These are phyloP conservation scores for Diplosoma virens DNA, from an alignment of 23 tunicate species.

Conservation along the genomic window DNA sequence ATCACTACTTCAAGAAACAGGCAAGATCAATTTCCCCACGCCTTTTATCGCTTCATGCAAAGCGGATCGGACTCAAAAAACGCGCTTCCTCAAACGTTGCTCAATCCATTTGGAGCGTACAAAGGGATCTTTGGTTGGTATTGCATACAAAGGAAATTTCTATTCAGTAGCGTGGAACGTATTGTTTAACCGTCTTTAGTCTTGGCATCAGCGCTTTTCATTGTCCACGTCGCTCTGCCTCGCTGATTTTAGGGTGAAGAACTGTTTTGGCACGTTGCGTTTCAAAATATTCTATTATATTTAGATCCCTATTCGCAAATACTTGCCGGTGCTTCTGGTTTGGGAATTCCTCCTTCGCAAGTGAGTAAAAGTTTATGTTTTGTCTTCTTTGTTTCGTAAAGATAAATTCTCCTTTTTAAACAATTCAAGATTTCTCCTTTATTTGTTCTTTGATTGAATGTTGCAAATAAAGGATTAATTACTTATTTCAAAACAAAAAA, in stretches of 20 bases:
- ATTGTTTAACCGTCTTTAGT: not conserved
- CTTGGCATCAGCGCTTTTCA: no score
- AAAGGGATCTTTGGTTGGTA: slow-evolving; percentile 57
- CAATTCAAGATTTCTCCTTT: no score
- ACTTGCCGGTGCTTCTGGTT: slow-evolving; percentile 41
- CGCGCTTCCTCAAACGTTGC: slow-evolving; percentile 9
- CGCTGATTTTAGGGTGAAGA: not conserved
- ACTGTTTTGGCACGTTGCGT: no score
- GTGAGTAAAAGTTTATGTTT: no score
- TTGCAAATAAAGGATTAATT: no score
- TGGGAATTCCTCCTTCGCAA: slow-evolving; percentile 46
- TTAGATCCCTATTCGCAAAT: slow-evolving; percentile 59
- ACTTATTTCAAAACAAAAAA: no score
- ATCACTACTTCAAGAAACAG: not conserved
- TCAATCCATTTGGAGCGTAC: slow-evolving; percentile 39
- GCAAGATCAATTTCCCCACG: slow-evolving; percentile 3
- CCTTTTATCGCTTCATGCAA: slow-evolving; percentile 15
- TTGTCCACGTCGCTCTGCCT: no score
- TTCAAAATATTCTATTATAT: no score
- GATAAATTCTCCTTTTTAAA: no score
- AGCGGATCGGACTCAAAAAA: not conserved
- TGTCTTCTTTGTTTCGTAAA: not conserved
- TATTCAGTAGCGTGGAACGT: not conserved
- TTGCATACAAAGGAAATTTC: not conserved
- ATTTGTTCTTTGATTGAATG: no score